These are phyloP conservation scores for Pontoporia blainvillei DNA, from an alignment of 2,113 vertebrate species.

Conservation along the genomic window DNA sequence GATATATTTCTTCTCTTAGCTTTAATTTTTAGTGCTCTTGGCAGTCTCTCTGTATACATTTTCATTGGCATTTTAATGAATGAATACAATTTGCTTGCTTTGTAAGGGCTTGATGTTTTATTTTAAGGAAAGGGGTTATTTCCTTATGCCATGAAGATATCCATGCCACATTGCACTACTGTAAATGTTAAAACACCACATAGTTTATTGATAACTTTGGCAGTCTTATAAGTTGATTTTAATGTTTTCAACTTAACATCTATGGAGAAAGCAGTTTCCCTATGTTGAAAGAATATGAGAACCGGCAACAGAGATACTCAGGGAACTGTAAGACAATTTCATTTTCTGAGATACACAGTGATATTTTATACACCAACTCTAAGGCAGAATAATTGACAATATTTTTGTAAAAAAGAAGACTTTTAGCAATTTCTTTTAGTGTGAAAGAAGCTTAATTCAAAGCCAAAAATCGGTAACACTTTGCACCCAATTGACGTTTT, in stretches of 20 bases:
- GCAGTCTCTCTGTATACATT: not conserved
- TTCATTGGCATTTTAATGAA: not conserved
- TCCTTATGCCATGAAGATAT: not conserved
- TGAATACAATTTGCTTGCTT: not conserved
- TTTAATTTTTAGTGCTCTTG: not conserved
- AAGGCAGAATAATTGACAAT: not conserved
- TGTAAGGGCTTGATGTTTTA: not conserved
- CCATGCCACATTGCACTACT: not conserved
- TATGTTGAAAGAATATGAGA: not conserved
- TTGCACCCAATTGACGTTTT: not conserved
- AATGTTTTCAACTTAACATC: not conserved
- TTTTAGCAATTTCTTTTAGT: slow-evolving; percentile 15
- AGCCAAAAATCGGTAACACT: not conserved
- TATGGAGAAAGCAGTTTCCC: not conserved
- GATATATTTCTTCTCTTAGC: not conserved
- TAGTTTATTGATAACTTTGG: not conserved
- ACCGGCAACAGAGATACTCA: not conserved
- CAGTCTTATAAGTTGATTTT: not conserved
- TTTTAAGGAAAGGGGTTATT: not conserved
- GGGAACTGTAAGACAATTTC: slow-evolving; percentile 5
- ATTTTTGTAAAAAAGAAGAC: not conserved
- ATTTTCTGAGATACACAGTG: not conserved
- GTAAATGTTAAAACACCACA: not conserved
- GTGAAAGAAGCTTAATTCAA: slow-evolving; percentile 14
- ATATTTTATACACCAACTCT: not conserved